These are phyloP conservation scores for Heliconius hortense DNA, from an alignment of 2,888 invertebrate genomes.

Conservation along the genomic window DNA sequence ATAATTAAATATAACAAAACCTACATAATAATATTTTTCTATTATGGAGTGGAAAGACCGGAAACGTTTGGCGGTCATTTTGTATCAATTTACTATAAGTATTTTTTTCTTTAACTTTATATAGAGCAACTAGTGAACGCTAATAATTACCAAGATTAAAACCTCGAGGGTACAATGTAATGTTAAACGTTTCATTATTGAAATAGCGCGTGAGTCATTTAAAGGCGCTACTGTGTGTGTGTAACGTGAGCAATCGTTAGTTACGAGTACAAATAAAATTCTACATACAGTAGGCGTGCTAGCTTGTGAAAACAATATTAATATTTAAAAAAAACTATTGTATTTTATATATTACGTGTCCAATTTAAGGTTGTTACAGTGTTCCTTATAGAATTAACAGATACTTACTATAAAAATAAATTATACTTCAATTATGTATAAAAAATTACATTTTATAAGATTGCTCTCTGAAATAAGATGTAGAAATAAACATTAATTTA, in stretches of 20 bases:
- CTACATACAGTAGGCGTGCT: neutral
- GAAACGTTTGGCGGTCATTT: conserved; percentile 56
- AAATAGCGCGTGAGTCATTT: conserved; percentile 34
- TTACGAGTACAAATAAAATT: neutral
- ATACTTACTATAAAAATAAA: neutral
- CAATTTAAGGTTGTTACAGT: neutral
- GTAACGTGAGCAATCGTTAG: conserved; percentile 14
- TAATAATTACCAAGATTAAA: conserved; percentile 57
- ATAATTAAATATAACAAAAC: neutral
- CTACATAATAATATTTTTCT: conserved; percentile 4
- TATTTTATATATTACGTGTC: conserved; percentile 4
- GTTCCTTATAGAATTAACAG: neutral
- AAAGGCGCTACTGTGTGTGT: conserved; percentile 20
- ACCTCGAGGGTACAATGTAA: conserved; percentile 47
- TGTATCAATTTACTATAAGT: conserved; percentile 28
- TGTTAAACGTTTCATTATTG: conserved; percentile 29
- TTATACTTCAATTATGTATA: neutral
- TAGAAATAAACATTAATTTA: neutral
- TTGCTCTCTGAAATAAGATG: neutral
- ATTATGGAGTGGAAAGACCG: conserved; percentile 44
- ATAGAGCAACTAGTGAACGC: conserved; percentile 28
- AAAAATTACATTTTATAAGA: neutral
- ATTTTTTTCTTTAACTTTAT: conserved; percentile 27
- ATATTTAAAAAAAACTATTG: neutral
- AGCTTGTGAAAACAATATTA: neutral